Percentiles rank a stretch among this genome's conserved stretches.
phyloP scores from a whole-genome alignment of 2,113 vertebrate species.

The Carollia perspicillata region DNA sequence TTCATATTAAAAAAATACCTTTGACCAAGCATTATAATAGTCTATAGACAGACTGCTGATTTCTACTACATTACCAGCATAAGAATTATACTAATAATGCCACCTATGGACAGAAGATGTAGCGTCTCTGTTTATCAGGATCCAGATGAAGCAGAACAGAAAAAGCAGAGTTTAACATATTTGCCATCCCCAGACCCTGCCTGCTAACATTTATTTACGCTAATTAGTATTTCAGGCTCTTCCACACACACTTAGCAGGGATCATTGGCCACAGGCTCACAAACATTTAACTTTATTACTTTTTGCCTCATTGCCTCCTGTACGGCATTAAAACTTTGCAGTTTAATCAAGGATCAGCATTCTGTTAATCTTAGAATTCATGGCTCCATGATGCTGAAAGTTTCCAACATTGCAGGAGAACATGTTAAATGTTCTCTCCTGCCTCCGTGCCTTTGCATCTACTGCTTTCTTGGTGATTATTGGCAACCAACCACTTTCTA shows the following conservation, averaged over 20 bases:
- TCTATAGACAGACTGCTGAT: not conserved
- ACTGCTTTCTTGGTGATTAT: not conserved
- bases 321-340: conserved; percentile 44
- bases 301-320: conserved; percentile 38
- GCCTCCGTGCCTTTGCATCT: not conserved
- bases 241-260: not conserved
- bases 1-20: not conserved
- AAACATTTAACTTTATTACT: conserved; percentile 50
- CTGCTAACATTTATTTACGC: not conserved
- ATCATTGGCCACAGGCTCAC: not conserved
- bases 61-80: not conserved
- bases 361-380: conserved; percentile 16
- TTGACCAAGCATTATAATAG: conserved; percentile 14
- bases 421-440: not conserved
- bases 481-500: not conserved
- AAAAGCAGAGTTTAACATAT: not conserved
- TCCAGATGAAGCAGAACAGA: not conserved
- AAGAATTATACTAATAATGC: conserved; percentile 17
- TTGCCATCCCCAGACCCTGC: not conserved
- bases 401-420: not conserved
- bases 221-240: conserved; percentile 31
- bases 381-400: not conserved
- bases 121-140: conserved; percentile 1
- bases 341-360: conserved; percentile 43
- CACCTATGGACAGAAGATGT: not conserved